These are phyloP conservation scores for Branchinecta sandiegonensis DNA, from an alignment of 2,888 invertebrate species.

Conservation along the genomic window DNA sequence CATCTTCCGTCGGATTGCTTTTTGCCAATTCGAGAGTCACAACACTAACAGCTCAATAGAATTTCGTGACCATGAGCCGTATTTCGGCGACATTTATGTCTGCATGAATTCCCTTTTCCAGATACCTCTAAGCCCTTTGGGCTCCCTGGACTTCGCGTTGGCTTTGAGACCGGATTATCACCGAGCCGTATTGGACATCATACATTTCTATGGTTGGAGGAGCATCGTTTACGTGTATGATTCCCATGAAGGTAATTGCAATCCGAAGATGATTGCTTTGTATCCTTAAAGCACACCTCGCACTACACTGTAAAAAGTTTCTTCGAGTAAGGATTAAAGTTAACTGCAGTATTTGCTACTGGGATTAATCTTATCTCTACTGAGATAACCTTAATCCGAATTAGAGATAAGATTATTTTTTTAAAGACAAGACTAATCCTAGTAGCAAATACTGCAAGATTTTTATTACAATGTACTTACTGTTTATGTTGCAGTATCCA, in stretches of 20 bases:
- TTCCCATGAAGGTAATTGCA: slow-evolving; percentile 64
- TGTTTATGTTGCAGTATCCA: too few species aligned
- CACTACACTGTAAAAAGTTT: too few species aligned
- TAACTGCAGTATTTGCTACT: too few species aligned
- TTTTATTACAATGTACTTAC: too few species aligned
- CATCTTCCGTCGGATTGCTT: not conserved
- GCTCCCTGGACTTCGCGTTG: slow-evolving; percentile 75
- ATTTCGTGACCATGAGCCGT: slow-evolving; percentile 4
- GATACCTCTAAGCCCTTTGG: slow-evolving; percentile 73
- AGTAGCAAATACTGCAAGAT: too few species aligned
- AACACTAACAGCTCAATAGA: not conserved
- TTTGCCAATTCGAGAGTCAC: not conserved
- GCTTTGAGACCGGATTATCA: slow-evolving; percentile 93
- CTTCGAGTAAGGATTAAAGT: too few species aligned
- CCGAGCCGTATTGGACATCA: slow-evolving; percentile 84
- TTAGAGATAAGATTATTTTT: too few species aligned
- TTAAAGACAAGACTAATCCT: too few species aligned
- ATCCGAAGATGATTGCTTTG: too few species aligned
- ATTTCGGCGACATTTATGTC: slow-evolving; percentile 14
- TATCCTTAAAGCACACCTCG: too few species aligned
- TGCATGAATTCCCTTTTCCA: slow-evolving; percentile 31
- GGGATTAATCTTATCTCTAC: too few species aligned
- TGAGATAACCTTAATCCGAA: too few species aligned
- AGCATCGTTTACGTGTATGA: slow-evolving; percentile 80
- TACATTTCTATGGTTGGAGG: slow-evolving; percentile 78